Percentiles rank a stretch among this genome's conserved stretches.
These are phyloP conservation scores for Pseudoatta argentina DNA, from an alignment of 1,140 invertebrate genomes.

Conservation along the genomic window DNA sequence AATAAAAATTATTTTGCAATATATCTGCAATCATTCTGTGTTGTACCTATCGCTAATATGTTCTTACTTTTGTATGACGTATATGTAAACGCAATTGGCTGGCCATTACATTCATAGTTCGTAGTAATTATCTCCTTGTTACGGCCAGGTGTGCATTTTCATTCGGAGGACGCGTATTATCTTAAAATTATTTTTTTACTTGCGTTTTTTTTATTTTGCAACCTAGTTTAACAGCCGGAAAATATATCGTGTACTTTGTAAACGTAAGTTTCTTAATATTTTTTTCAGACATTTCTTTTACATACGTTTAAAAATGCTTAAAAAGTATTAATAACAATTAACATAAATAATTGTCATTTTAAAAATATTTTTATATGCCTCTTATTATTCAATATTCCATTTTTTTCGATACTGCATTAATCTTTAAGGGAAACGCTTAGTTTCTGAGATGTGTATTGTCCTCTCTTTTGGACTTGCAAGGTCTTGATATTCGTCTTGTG, in stretches of 20 bases:
- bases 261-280: background rate
- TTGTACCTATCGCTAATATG: background rate
- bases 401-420: background rate
- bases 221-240: background rate
- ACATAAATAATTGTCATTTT: background rate
- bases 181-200: background rate
- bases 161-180: slow-evolving; percentile 1
- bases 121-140: background rate
- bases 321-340: slow-evolving; percentile 5
- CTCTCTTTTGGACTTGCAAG: too few relatives aligned
- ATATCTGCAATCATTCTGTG: too few relatives aligned
- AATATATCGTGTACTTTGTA: background rate
- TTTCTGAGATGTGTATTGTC: too few relatives aligned
- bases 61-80: background rate
- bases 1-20: too few relatives aligned
- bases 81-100: background rate
- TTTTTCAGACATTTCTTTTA: background rate
- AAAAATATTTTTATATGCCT: background rate
- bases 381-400: background rate
- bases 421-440: too few relatives aligned
- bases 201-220: background rate
- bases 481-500: too few relatives aligned
- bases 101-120: background rate
- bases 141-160: background rate
- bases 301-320: background rate